Base-by-base conservation (phyloP, 2,113 vertebrate species). In the Protomyctophum bolini region DNA sequence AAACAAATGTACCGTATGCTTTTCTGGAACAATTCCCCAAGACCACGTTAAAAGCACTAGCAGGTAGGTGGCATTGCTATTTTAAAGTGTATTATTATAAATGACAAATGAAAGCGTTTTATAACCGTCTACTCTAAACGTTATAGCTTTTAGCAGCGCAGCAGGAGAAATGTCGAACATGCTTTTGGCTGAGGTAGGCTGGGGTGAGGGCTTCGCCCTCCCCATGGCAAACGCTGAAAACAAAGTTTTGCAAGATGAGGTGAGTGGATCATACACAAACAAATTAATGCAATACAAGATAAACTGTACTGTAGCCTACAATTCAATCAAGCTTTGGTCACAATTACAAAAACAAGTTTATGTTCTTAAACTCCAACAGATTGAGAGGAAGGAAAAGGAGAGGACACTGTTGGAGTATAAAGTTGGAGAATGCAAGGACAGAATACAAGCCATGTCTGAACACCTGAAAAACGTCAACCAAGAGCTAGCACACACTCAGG, bases 171-270 rank as follows among this genome's bases (percentile, higher is more conserved):
- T 93, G 93, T 65, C 85, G 11, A 9, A 12, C 6, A 0, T 55
- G 2, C 58, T 94, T 21, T 80, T 97, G 70, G 78, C 83, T 1
- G 94, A 95, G 62, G 54, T 95, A 5, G 84, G 72, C 6, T 97
- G 97, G 97, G 93, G 95, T 47, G 75, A 90, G 65, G 92, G 91
- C 9, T 94, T 94, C 57, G 94, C 94, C 6, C 63, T 97, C 14
- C 97, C 96, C 0, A 91, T 95, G 78, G 91, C 92, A 11, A 95
- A 91, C 79, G 72, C 88, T 4, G 94, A 93, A 64, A 98, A 98
- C 91, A 94, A 90, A 82, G 76, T 82, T 0, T 63, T 97, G 85
- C 88, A 96, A 65, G 83, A 93, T 0, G 80, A 96, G 93, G 97
- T 97, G 79, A 93, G 94, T 66, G 8, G 14, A 41, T 41, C 33